Evolutionary conservation across 2,797 vertebrate genomes (phyloP), one percentile per base, ranked within the genome.

Genomic region (Neosilurus mollespiculum): DNA sequence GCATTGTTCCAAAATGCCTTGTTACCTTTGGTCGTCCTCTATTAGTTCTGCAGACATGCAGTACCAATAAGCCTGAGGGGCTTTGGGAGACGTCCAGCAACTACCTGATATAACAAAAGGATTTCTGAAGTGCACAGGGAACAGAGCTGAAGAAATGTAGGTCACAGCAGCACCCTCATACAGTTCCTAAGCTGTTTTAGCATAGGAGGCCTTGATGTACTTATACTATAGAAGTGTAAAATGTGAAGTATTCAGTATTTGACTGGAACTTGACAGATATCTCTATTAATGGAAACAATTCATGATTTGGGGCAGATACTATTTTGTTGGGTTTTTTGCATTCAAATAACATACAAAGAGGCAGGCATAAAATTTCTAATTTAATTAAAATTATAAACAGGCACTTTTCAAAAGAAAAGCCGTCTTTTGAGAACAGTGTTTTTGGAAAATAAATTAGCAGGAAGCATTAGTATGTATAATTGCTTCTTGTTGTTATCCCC

Each of bases 21-120:
- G 89, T 93, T 92, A 92, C 91, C 92, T 91, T 90, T 88, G 89
- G 83, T 83, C 90, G 92, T 94, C 93, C 91, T 94, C 92, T 92
- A 90, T 83, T 82, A 91, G 89, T 88, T 91, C 85, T 90, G 89
- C 87, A 91, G 87, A 90, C 90, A 89, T 88, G 86, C 85, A 84
- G 80, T 87, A 91, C 89, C 83, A 92, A 92, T 91, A 92, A 92
- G 91, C 91, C 91, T 90, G 91, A 89, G 90, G 91, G 92, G 91
- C 90, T 87, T 91, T 92, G 93, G 93, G 90, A 93, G 88, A 78
- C 83, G 81, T 93, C 93, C 93, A 94, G 90, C 81, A 92, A 92
- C 91, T 91, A 91, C 91, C 89, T 89, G 92, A 94, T 91, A 91
- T 92, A 91, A 91, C 88, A 93, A 91, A 78, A 93, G 89, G 90